A percentile compares a stretch with the other conserved stretches of the same genome.
phyloP scores from a whole-genome alignment of 1,140 invertebrate genomes.

The Drosophila ohnishii region DNA sequence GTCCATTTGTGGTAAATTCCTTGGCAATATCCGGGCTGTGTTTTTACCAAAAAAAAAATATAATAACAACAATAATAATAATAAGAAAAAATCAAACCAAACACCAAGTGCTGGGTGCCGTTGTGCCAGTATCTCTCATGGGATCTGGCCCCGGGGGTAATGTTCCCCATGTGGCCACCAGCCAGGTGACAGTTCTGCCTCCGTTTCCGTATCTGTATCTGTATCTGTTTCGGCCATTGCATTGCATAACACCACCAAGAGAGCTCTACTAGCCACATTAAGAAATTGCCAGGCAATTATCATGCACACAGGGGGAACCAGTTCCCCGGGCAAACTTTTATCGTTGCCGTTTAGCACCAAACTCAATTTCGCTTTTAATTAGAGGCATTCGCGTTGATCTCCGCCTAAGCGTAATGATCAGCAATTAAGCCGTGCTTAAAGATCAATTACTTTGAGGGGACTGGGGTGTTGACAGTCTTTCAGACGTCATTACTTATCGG shows the following conservation, averaged over 20 bases:
- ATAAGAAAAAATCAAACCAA: background rate
- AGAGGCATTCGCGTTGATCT: slow-evolving; percentile 50
- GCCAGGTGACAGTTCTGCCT: slow-evolving; percentile 69
- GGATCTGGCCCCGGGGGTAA: slow-evolving; percentile 58
- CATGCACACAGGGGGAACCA: slow-evolving; percentile 17
- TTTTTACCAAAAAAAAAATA: background rate
- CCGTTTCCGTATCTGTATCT: slow-evolving; percentile 26
- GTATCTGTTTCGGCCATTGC: slow-evolving; percentile 23
- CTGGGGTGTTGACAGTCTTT: slow-evolving; percentile 28
- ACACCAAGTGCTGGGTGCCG: background rate
- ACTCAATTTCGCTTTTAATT: slow-evolving; percentile 70
- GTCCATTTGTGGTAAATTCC: slow-evolving; percentile 40
- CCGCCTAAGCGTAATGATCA: slow-evolving; percentile 49
- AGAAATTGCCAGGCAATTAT: slow-evolving; percentile 51
- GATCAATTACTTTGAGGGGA: slow-evolving; percentile 16
- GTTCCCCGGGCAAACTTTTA: slow-evolving; percentile 28
- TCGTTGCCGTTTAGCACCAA: slow-evolving; percentile 41
- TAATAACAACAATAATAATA: background rate
- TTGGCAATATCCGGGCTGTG: slow-evolving; percentile 47
- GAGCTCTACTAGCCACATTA: slow-evolving; percentile 22
- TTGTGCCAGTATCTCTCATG: slow-evolving; percentile 14
- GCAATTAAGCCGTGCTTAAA: slow-evolving; percentile 43
- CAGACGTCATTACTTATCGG: slow-evolving; percentile 29
- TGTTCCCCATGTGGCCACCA: slow-evolving; percentile 66
- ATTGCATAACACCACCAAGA: slow-evolving; percentile 58